Base-by-base conservation (phyloP, 2,888 invertebrate species). In the Eilema sororculum region DNA sequence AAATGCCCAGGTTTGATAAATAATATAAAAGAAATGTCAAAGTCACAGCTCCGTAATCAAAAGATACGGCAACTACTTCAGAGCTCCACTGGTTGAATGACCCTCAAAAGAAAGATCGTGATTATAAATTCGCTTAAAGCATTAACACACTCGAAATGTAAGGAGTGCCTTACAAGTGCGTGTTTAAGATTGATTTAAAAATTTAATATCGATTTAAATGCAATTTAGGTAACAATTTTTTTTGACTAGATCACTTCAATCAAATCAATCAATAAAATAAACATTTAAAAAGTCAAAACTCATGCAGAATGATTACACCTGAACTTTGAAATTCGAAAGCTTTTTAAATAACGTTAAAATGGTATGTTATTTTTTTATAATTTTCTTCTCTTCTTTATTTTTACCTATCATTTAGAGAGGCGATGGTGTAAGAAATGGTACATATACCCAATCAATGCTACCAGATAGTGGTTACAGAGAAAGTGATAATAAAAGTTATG, bases 401-500 rank as follows among this genome's bases (percentile, higher is more conserved):
- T 58, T 25, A 58, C 25, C 0, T 3, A 25, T 24, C 0, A 24
- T 12, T 57, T 58, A 24, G 57, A 57, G 57, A 57, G 12, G 9
- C 24, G 22, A 57, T 57, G 57, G n/a, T 57, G 28, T 28, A 28
- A 60, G 28, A 60, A 33, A 41, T 62, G 3, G 8, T 46, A 63
- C 37, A 25, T 16, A 25, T 46, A 63, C 25, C 6, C 20, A 9
- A 28, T 61, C 37, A 61, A 64, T 28, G 3, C 12, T 9, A 22
- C 5, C 16, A n/a, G 25, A 62, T 24, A 64, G 20, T 25, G 28
- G 28, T 46, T 30, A 16, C 37, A 75, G 78, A 64, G 78, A 80
- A 78, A 82, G 77, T 71, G 10, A 62, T 24, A 46, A 59, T 61
- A 73, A n/a, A n/a, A 68, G 62, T 65, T 67, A 74, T 64, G 30